A percentile compares a stretch with the other conserved stretches of the same genome.
Conservation (phyloP, 2,888 invertebrate species). For the Argyra leucocephala region DNA sequence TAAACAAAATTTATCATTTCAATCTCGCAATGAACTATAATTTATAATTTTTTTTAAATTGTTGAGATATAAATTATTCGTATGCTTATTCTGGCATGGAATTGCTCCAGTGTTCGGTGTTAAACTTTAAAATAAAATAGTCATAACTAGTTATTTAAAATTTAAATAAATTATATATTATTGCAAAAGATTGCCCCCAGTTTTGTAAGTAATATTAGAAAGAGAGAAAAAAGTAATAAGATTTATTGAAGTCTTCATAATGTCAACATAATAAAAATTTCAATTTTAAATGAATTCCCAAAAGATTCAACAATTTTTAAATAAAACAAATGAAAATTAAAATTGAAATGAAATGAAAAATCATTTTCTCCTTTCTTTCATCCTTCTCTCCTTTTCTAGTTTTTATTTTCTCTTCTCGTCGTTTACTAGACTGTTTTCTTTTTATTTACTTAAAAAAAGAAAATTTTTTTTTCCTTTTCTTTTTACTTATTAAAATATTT, state of each 20-base stretch:
- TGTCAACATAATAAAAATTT: slow-evolving; percentile 6
- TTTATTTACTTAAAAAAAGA: not conserved
- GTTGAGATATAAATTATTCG: too few relatives aligned
- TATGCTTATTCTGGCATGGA: too few relatives aligned
- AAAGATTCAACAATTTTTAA: not conserved
- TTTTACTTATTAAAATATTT: not conserved
- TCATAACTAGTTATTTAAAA: too few relatives aligned
- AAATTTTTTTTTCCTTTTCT: not conserved
- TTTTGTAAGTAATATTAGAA: not conserved
- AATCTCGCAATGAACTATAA: too few relatives aligned
- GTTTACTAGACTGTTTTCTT: not conserved
- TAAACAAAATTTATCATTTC: too few relatives aligned
- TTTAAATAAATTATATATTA: too few relatives aligned
- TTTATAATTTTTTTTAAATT: too few relatives aligned
- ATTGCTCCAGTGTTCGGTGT: too few relatives aligned
- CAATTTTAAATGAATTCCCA: slow-evolving; percentile 1
- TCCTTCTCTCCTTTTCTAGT: not conserved
- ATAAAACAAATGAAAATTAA: not conserved
- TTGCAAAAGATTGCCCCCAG: too few relatives aligned
- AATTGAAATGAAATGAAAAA: not conserved
- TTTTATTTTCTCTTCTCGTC: too few relatives aligned
- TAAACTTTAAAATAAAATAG: too few relatives aligned
- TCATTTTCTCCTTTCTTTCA: not conserved
- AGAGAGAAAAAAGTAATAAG: not conserved
- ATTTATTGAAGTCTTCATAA: slow-evolving; percentile 6